Base-by-base conservation (phyloP, 2,797 vertebrate genomes). In the Hemitrygon akajei region DNA sequence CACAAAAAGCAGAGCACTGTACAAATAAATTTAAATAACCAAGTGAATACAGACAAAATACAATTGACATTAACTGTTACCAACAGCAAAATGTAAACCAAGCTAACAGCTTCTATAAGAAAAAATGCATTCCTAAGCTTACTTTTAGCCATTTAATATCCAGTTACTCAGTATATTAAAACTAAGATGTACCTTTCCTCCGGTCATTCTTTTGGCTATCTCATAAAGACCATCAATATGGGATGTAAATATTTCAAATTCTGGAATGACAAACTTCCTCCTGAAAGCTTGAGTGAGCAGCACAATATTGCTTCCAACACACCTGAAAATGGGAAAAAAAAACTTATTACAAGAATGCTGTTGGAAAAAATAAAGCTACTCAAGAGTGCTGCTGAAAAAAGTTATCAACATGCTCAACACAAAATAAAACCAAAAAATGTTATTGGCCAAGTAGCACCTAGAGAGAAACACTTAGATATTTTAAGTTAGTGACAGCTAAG, bases 221-320 rank as follows among this genome's bases (percentile, higher is more conserved):
- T 98, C 98, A 16, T 97, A 98, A 0, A 99, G 96, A 2, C 99
- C 98, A 95, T 99, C 98, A 1, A 99, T 98, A 96, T 99, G 98
- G 47, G 97, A 98, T 92, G 97, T 97, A 96, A 99, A 99, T 0
- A 98, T 97, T 97, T 98, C 97, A 95, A 99, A 99, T 96, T 99
- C 99, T 40, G 99, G 99, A 96, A 99, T 98, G 94, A 99, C 99
- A 94, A 99, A 99, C 96, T 99, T 99, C 96, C 98, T 98, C 95
- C 99, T 97, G 96, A 99, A 99, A 91, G 99, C 99, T 97, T 99
- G 99, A 73, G 99, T 99, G 94, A 99, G 97, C 96, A 99, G 96
- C 63, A 99, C 98, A 73, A 99, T 99, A 96, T 99, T 99, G 97
- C 98, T 99, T 95, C 99, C 98, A 94, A 99, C 98, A 95, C 99